Conservation (phyloP, 2,888 invertebrate genomes). For the Schizaphis graminum region DNA sequence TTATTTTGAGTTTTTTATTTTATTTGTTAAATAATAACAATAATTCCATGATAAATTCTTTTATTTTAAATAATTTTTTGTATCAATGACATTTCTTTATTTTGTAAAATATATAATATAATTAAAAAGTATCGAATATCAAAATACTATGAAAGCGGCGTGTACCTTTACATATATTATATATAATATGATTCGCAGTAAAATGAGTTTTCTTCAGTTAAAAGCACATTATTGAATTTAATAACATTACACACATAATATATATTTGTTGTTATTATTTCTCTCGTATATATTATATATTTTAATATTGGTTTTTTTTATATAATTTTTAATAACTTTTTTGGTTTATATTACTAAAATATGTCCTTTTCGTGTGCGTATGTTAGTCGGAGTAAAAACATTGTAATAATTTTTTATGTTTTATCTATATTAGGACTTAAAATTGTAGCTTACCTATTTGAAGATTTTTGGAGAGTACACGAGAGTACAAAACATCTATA, state of each 20-base stretch:
- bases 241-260: not conserved
- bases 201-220: not conserved
- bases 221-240: not conserved
- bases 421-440: not conserved
- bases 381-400: not conserved
- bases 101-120: not conserved
- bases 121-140: conserved; percentile 20
- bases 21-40: not conserved
- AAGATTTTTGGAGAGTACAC: not conserved
- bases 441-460: not conserved
- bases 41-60: not conserved
- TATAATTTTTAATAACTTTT: not conserved
- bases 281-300: not conserved
- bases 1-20: not conserved
- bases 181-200: not conserved
- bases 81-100: conserved; percentile 29
- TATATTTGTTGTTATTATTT: not conserved
- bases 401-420: not conserved
- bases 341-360: not conserved
- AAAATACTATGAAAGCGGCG: conserved; percentile 10
- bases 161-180: not conserved
- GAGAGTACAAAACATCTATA: not conserved
- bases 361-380: not conserved
- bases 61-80: not conserved
- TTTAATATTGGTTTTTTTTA: not conserved